Percentiles rank a stretch among this genome's conserved stretches.
Conservation (phyloP, 2,797 vertebrate species). For the Basileuterus tristriatus region DNA sequence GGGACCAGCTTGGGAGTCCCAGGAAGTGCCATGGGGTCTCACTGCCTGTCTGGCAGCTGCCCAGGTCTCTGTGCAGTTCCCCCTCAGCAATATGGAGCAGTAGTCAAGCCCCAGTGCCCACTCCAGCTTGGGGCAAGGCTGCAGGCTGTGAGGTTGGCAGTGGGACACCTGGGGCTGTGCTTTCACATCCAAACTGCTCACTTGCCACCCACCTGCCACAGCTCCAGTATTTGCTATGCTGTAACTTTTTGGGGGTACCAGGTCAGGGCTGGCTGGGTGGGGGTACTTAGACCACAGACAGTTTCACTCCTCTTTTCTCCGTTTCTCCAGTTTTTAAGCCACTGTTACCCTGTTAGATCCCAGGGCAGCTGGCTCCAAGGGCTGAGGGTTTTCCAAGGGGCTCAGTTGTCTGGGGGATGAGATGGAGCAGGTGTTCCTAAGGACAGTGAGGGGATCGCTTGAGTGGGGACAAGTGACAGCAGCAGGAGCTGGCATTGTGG, state of each 20-base stretch:
- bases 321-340: neutral
- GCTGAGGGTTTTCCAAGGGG: neutral
- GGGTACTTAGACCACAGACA: neutral
- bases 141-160: neutral
- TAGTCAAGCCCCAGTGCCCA: neutral
- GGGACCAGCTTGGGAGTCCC: neutral
- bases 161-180: neutral
- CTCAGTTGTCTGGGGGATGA: neutral
- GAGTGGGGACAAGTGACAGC: neutral
- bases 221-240: neutral
- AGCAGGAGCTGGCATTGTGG: neutral
- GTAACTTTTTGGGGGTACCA: neutral
- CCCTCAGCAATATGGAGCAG: neutral
- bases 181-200: neutral
- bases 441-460: fast-evolving
- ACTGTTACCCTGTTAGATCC: neutral
- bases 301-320: neutral
- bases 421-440: neutral
- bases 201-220: neutral
- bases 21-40: neutral
- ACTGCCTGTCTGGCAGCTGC: fast-evolving
- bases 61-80: neutral
- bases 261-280: neutral
- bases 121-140: fast-evolving
- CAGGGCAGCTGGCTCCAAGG: neutral